Conservation (phyloP, 1,140 invertebrate species). For the Piezodorus guildinii region DNA sequence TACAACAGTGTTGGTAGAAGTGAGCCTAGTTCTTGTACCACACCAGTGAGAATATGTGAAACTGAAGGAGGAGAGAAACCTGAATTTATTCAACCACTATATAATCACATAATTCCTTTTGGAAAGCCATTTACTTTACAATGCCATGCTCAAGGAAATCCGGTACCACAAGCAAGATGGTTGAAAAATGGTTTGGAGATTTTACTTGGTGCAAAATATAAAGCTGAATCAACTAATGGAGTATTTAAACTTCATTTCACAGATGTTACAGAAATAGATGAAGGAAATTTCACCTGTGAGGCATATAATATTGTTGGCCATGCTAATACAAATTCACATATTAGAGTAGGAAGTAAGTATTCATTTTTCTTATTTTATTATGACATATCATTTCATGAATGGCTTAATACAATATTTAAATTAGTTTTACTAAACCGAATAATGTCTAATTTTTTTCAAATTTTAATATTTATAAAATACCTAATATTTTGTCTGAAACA, state of each 20-base stretch:
- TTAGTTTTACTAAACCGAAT: not conserved
- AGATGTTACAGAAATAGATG: slow-evolving; percentile 83
- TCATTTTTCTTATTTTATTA: not conserved
- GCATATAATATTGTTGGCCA: slow-evolving; percentile 84
- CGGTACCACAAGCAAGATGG: slow-evolving; percentile 81
- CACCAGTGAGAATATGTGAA: slow-evolving; percentile 78
- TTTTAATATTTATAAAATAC: no score
- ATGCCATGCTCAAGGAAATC: slow-evolving; percentile 72
- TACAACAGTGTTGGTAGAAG: slow-evolving; percentile 71
- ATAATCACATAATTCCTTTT: slow-evolving; percentile 66
- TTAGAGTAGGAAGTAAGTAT: slow-evolving; percentile 76
- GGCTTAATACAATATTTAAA: not conserved
- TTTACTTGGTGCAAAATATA: slow-evolving; percentile 53
- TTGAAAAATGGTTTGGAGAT: slow-evolving; percentile 82
- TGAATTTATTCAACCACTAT: slow-evolving; percentile 76
- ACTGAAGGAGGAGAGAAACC: slow-evolving; percentile 81
- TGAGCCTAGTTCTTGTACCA: slow-evolving; percentile 74
- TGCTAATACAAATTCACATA: slow-evolving; percentile 67
- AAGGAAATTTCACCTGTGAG: slow-evolving; percentile 94
- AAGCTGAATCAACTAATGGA: slow-evolving; percentile 61
- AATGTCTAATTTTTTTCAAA: no score
- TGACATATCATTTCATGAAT: not conserved
- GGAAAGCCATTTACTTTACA: slow-evolving; percentile 70
- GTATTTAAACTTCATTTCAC: slow-evolving; percentile 76
- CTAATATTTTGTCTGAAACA: no score